Evolutionary conservation across 1,140 invertebrate genomes (phyloP).

Genomic region (Bilobella aurantiaca): DNA sequence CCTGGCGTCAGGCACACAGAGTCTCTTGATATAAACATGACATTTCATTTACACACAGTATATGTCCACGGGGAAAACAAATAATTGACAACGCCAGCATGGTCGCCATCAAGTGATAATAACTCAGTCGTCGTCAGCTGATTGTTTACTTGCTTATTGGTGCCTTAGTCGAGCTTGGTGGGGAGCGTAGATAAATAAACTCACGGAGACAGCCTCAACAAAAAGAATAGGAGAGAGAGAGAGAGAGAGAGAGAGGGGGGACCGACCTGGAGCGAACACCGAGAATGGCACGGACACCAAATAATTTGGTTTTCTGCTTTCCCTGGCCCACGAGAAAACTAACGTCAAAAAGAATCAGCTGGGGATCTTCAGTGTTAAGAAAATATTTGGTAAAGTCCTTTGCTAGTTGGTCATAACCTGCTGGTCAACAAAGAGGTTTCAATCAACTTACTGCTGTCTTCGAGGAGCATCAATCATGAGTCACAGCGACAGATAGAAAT

Average conservation of each 20-base stretch:
- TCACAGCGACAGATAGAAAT: no score
- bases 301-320: conserved; percentile 78
- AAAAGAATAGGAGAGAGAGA: background rate
- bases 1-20: no score
- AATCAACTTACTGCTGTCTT: conserved; percentile 18
- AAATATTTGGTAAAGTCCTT: conserved; percentile 73
- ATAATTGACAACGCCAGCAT: no score
- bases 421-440: conserved; percentile 51
- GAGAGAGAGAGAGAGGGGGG: background rate
- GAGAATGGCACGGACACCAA: conserved; percentile 78
- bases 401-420: conserved; percentile 84
- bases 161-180: no score
- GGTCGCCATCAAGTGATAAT: no score
- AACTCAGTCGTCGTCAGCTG: no score
- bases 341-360: conserved; percentile 73
- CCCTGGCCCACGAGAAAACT: conserved; percentile 80
- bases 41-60: no score
- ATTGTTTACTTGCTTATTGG: no score
- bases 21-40: no score
- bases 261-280: conserved; percentile 72
- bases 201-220: no score
- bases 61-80: no score
- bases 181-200: background rate
- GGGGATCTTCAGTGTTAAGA: conserved; percentile 32
- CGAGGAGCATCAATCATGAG: no score